These are phyloP conservation scores for Acleris laterana DNA, from an alignment of 2,888 invertebrate species.

Conservation along the genomic window DNA sequence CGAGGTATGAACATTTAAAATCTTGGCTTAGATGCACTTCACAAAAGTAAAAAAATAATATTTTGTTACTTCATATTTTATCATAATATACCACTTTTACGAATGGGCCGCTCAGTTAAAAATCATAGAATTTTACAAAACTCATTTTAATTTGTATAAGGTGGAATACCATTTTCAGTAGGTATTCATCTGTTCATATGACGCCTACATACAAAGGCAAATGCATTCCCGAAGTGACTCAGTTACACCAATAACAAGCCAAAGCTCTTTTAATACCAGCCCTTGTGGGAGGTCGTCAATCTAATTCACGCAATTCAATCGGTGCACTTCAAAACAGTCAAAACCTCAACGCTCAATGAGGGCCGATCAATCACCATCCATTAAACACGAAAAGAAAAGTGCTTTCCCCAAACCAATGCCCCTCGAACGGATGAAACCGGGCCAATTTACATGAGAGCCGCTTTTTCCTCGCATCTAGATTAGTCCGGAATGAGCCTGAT, in stretches of 20 bases:
- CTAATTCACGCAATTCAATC: slow-evolving; percentile 63
- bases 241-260: slow-evolving; percentile 5
- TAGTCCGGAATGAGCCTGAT: slow-evolving; percentile 84
- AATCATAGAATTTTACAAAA: too few species aligned
- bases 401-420: slow-evolving; percentile 82
- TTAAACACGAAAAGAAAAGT: slow-evolving; percentile 84
- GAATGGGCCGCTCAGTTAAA: too few species aligned
- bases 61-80: too few species aligned
- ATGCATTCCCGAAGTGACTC: not conserved
- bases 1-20: too few species aligned
- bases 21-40: too few species aligned
- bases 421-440: slow-evolving; percentile 69
- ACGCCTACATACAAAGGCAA: too few species aligned
- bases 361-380: slow-evolving; percentile 84
- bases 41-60: too few species aligned
- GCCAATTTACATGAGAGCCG: slow-evolving; percentile 85
- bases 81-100: too few species aligned
- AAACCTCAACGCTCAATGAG: slow-evolving; percentile 77
- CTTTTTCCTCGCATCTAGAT: slow-evolving; percentile 84
- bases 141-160: too few species aligned
- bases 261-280: slow-evolving; percentile 22
- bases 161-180: too few species aligned
- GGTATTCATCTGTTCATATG: too few species aligned
- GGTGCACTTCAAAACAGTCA: slow-evolving; percentile 75
- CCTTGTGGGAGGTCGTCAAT: slow-evolving; percentile 43